These are phyloP conservation scores for Caenorhabditis auriculariae DNA, from an alignment of 2,888 invertebrate species.

Conservation along the genomic window DNA sequence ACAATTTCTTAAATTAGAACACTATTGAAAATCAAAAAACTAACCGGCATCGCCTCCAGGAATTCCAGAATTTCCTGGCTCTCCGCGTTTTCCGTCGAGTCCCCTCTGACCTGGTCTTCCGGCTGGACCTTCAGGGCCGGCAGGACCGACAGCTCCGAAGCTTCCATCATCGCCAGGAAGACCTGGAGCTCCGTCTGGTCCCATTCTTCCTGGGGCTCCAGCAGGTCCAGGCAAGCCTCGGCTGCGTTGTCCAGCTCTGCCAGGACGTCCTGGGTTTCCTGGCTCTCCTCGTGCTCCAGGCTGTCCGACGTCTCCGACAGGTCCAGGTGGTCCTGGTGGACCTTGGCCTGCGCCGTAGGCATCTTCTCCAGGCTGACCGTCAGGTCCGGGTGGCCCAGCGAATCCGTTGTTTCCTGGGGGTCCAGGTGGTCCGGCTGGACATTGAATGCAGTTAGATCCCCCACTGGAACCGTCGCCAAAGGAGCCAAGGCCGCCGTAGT, in stretches of 20 bases:
- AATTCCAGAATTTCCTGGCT: conserved; percentile 29
- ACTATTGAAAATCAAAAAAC: too few relatives aligned
- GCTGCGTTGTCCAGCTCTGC: conserved; percentile 18
- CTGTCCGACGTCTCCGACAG: conserved; percentile 35
- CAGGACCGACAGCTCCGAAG: conserved; percentile 22
- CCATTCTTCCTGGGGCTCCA: conserved; percentile 35
- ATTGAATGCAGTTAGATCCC: conserved; percentile 7
- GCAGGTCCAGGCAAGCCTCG: conserved; percentile 28
- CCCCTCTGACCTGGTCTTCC: conserved; percentile 31
- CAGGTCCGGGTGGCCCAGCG: conserved; percentile 34
- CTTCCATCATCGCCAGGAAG: conserved; percentile 27
- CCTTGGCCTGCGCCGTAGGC: conserved; percentile 26
- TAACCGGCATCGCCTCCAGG: conserved; percentile 35
- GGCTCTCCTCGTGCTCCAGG: conserved; percentile 30
- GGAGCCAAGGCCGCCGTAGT: conserved; percentile 31
- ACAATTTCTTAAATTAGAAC: too few relatives aligned
- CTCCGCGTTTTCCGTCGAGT: conserved; percentile 18
- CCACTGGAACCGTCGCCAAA: neutral
- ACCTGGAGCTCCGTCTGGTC: conserved; percentile 36
- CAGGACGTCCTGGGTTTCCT: conserved; percentile 27
- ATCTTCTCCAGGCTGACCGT: conserved; percentile 33
- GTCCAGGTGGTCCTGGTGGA: conserved; percentile 39
- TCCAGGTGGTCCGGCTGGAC: conserved; percentile 34
- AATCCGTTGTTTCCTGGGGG: conserved; percentile 26
- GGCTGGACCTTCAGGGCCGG: conserved; percentile 25